phyloP scores from a whole-genome alignment of 2,113 vertebrate genomes.

The Bagarius yarrelli region DNA sequence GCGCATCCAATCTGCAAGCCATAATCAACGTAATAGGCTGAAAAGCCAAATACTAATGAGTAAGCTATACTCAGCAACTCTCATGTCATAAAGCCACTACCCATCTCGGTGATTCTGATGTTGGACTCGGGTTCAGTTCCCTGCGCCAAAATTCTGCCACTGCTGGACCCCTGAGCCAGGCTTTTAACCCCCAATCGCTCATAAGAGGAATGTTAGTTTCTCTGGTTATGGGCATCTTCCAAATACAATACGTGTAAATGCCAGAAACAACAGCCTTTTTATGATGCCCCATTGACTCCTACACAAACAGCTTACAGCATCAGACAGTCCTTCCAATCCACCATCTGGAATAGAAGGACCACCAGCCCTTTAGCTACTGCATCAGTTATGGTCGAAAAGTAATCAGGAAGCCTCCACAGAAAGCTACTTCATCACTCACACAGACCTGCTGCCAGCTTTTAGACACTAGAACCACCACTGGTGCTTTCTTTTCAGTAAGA shows the following conservation, averaged over 20 bases:
- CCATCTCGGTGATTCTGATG: no score
- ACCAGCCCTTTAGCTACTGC: not conserved
- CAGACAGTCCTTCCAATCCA: not conserved
- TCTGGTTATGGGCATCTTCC: no score
- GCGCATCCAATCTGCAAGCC: not conserved
- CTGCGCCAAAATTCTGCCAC: no score
- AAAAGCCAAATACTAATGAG: not conserved
- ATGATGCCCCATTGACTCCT: not conserved
- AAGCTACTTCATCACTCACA: not conserved
- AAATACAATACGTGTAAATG: no score
- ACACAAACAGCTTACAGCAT: not conserved
- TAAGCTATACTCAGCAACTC: not conserved
- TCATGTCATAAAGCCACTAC: not conserved
- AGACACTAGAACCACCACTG: not conserved
- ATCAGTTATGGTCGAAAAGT: not conserved
- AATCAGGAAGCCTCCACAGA: not conserved
- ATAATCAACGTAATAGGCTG: not conserved
- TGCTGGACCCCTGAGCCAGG: no score
- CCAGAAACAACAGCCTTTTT: not conserved
- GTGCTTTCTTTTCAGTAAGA: not conserved
- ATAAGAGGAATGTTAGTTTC: no score
- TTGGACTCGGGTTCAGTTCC: no score
- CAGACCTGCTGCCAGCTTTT: not conserved
- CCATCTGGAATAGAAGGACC: not conserved
- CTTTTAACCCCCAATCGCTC: no score